Percentiles rank a stretch among this genome's conserved stretches.
Evolutionary conservation across 2,797 vertebrate species (phyloP).

Genomic region (Morelia viridis): DNA sequence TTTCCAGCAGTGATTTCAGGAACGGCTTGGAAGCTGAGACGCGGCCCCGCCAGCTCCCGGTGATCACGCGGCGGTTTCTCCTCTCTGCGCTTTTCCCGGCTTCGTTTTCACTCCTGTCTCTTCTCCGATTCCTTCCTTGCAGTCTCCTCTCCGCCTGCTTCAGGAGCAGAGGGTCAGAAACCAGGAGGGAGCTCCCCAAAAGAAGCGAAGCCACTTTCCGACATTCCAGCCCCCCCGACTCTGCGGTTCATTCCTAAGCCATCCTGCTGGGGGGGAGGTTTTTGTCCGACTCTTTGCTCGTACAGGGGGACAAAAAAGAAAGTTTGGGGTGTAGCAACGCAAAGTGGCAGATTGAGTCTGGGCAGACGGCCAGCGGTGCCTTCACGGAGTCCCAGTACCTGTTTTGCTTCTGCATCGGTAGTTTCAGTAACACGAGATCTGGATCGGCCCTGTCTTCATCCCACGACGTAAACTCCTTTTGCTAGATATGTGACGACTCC

Average conservation of each 20-base stretch:
- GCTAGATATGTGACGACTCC: conserved; percentile 63
- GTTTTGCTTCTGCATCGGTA: conserved; percentile 51
- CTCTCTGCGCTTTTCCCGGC: conserved; percentile 69
- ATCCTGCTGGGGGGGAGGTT: conserved; percentile 12
- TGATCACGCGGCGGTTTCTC: conserved; percentile 72
- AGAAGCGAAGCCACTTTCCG: conserved; percentile 85
- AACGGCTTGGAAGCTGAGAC: background rate
- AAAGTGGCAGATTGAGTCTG: conserved; percentile 51
- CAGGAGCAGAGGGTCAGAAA: conserved; percentile 87
- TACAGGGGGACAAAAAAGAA: background rate
- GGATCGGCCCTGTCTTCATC: conserved; percentile 48
- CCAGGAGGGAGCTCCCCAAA: conserved; percentile 87
- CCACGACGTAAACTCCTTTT: conserved; percentile 49
- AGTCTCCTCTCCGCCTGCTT: conserved; percentile 94
- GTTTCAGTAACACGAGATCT: conserved; percentile 9
- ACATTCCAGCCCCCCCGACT: conserved; percentile 77
- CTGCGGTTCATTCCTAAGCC: conserved; percentile 70
- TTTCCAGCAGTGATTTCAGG: background rate
- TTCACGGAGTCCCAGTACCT: conserved; percentile 68
- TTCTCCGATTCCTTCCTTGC: conserved; percentile 81
- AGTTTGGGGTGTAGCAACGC: conserved; percentile 55
- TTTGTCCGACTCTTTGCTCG: conserved; percentile 62
- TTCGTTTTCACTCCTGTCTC: conserved; percentile 69
- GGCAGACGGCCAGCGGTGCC: conserved; percentile 55
- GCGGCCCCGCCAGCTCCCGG: background rate